Conservation (phyloP, 2,113 vertebrate genomes). For the Zingel zingel region DNA sequence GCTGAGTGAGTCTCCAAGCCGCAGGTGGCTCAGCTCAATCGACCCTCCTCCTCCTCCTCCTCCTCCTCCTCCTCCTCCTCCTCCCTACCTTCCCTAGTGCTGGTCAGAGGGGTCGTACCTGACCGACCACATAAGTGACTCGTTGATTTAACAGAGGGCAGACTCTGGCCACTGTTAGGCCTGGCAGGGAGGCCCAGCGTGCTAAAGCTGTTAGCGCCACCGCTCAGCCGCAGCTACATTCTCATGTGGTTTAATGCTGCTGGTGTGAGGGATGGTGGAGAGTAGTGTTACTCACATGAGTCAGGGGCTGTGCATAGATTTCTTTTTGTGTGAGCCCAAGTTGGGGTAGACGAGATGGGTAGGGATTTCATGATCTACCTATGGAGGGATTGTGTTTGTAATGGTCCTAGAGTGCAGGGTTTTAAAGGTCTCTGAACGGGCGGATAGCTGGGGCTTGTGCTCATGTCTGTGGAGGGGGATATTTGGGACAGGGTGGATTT, state of each 20-base stretch:
- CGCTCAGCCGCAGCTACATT: slow-evolving; percentile 55
- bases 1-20: slow-evolving; percentile 73
- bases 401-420: slow-evolving; percentile 25
- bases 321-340: slow-evolving; percentile 25
- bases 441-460: slow-evolving; percentile 45
- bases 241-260: slow-evolving; percentile 62
- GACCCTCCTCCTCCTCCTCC: not conserved
- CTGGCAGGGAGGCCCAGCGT: slow-evolving; percentile 32
- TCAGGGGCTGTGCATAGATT: slow-evolving; percentile 21
- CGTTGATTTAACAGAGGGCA: slow-evolving; percentile 66
- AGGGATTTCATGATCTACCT: slow-evolving; percentile 53
- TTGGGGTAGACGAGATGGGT: slow-evolving; percentile 20
- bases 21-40: slow-evolving; percentile 65
- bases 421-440: slow-evolving; percentile 34
- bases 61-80: not conserved
- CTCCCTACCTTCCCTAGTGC: slow-evolving; percentile 24
- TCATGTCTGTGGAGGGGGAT: slow-evolving; percentile 54
- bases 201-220: slow-evolving; percentile 63
- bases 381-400: slow-evolving; percentile 25
- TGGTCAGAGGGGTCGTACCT: slow-evolving; percentile 71
- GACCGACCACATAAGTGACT: slow-evolving; percentile 74
- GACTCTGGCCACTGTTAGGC: slow-evolving; percentile 51
- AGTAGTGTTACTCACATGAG: slow-evolving; percentile 46
- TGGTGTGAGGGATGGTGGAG: slow-evolving; percentile 39
- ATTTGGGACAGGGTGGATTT: slow-evolving; percentile 62